Percentiles rank a stretch among this genome's conserved stretches.
These are phyloP conservation scores for Protomyctophum bolini DNA, from an alignment of 2,113 vertebrate species.

Conservation along the genomic window DNA sequence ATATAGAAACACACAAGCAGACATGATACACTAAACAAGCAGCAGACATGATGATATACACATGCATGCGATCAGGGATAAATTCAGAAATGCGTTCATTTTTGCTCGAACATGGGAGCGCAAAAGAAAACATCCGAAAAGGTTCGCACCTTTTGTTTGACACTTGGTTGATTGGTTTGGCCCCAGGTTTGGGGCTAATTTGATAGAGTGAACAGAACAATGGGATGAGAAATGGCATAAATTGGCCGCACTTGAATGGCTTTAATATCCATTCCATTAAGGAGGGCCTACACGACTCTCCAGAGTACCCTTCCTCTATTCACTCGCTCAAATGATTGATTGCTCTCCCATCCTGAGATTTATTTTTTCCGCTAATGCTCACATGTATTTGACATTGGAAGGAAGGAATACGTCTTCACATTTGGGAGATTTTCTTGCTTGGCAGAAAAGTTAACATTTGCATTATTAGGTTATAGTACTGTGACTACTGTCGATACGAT, in stretches of 20 bases:
- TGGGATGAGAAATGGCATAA: conserved; percentile 67
- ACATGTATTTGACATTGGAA: conserved; percentile 58
- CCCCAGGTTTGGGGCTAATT: conserved; percentile 67
- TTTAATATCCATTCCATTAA: conserved; percentile 74
- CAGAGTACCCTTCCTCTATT: conserved; percentile 47
- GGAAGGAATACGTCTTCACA: conserved; percentile 25
- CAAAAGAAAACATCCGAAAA: conserved; percentile 35
- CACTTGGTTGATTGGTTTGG: conserved; percentile 57
- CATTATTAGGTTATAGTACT: conserved; percentile 38
- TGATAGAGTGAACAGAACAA: conserved; percentile 69
- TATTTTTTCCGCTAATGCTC: conserved; percentile 56
- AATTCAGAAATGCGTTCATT: neutral
- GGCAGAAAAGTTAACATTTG: conserved; percentile 54
- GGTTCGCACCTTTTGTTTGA: conserved; percentile 34
- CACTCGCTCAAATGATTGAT: conserved; percentile 67
- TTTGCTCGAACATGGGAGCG: neutral
- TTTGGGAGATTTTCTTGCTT: conserved; percentile 53
- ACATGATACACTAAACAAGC: neutral
- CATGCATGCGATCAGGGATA: too few relatives aligned
- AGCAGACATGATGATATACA: too few relatives aligned
- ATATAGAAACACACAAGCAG: neutral
- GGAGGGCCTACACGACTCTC: conserved; percentile 48
- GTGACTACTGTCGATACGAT: conserved; percentile 42
- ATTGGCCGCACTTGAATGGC: conserved; percentile 70
- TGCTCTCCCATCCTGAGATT: conserved; percentile 46